Conservation (phyloP, 2,888 invertebrate genomes). For the Rutpela maculata region DNA sequence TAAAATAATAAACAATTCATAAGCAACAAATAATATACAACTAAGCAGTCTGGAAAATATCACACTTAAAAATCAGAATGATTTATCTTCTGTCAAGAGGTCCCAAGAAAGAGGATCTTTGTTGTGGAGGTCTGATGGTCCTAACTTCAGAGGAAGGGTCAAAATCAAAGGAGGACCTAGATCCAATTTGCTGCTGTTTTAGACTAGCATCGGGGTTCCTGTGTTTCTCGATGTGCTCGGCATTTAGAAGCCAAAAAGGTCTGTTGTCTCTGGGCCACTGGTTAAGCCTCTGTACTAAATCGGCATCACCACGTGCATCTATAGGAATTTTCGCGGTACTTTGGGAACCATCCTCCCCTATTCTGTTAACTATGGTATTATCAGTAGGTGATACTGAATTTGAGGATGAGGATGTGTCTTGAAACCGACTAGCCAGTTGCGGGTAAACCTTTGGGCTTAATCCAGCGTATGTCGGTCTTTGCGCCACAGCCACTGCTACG, state of each 20-base stretch:
- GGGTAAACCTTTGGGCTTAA: constrained; percentile 80
- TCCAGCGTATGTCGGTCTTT: constrained; percentile 81
- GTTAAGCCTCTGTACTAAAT: constrained; percentile 79
- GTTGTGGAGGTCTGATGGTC: background rate
- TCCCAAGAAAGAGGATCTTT: constrained; percentile 5
- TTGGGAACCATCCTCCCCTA: constrained; percentile 75
- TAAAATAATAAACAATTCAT: constrained; percentile 8
- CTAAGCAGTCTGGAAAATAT: constrained; percentile 15
- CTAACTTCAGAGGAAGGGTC: background rate
- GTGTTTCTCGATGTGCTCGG: constrained; percentile 78
- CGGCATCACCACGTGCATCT: constrained; percentile 81
- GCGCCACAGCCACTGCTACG: constrained; percentile 70
- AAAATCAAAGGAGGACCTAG: background rate
- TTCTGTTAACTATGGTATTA: constrained; percentile 74
- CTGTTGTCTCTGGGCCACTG: constrained; percentile 81
- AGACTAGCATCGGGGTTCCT: constrained; percentile 41
- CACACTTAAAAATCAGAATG: background rate
- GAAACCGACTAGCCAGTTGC: constrained; percentile 73
- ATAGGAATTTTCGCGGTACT: constrained; percentile 77
- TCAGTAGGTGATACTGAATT: constrained; percentile 38
- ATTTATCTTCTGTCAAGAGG: background rate
- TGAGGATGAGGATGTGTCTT: constrained; percentile 49
- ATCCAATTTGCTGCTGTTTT: background rate
- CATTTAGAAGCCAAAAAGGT: constrained; percentile 85
- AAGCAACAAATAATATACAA: constrained; percentile 3